phyloP scores from a whole-genome alignment of 2,797 vertebrate genomes.

The Enteromius radiatus region DNA sequence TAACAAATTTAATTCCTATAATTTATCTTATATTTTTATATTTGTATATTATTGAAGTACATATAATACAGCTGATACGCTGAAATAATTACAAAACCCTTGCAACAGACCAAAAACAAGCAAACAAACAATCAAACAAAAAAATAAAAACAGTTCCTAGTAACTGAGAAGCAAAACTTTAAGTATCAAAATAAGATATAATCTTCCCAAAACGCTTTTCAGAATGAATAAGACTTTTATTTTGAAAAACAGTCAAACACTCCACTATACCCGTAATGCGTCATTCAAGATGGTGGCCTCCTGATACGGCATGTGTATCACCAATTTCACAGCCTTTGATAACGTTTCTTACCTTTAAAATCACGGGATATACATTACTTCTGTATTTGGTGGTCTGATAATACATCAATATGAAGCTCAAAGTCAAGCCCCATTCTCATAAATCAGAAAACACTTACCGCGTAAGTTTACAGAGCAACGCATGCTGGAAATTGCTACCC shows the following conservation, averaged over 20 bases:
- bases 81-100: too few relatives aligned
- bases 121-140: too few relatives aligned
- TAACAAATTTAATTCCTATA: background rate
- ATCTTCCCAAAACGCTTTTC: background rate
- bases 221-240: slow-evolving; percentile 27
- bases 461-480: slow-evolving; percentile 77
- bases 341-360: slow-evolving; percentile 38
- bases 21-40: background rate
- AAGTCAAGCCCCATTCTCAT: slow-evolving; percentile 87
- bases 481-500: background rate
- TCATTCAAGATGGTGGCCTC: slow-evolving; percentile 81
- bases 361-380: background rate
- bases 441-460: slow-evolving; percentile 90
- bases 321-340: slow-evolving; percentile 48
- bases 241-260: slow-evolving; percentile 38
- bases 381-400: background rate
- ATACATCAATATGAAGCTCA: slow-evolving; percentile 85
- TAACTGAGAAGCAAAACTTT: background rate
- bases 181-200: background rate
- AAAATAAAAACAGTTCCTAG: background rate
- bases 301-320: slow-evolving; percentile 68
- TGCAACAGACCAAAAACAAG: background rate
- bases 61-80: background rate
- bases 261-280: slow-evolving; percentile 65
- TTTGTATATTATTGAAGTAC: background rate